Base-by-base conservation (phyloP, 1,140 invertebrate species). In the Galendromus occidentalis region DNA sequence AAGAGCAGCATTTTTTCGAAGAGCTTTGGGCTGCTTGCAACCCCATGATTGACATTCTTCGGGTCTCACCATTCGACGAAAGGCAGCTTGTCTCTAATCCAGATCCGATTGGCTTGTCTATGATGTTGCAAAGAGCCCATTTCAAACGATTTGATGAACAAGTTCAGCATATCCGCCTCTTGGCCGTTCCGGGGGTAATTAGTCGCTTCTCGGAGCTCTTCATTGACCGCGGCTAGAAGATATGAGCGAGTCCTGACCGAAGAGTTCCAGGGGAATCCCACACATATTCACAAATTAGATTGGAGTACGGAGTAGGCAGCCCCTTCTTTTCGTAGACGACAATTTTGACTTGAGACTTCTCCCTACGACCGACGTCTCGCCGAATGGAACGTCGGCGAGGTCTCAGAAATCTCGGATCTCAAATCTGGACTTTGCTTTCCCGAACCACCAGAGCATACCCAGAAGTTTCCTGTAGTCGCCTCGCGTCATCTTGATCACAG, bases 51-150 rank as follows among this genome's bases (percentile, higher is more conserved):
- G 42, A n/a, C 14, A 44, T 44, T 44, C 42, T 44, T n/a, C n/a
- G n/a, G 33, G 4, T 4, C 33, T 39, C 33, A 39, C 33, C 33
- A 6, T 39, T 39, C 91, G 72, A 95, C 85, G 65, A 87, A 84
- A 17, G 91, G 91, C 66, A 85, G 84, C 75, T 90, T 91, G 73
- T 96, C 86, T 73, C 87, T 86, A 64, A 96, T 91, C 92, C 92
- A 97, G 73, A 79, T 82, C 59, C 84, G 77, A 12, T 86, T 90
- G 0, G 90, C 92, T 74, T 92, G 82, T 76, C 93, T 96, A 73
- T 97, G 93, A 68, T 85, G 86, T 67, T 83, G 79, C 42, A 96
- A 75, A 18, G 85, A 86, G 17, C 92, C 92, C 66, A 82, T 84
- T 45, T 75, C 80, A 73, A 96, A 96, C 72, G 86, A 86, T 55